These are phyloP conservation scores for Clupea harengus DNA, from an alignment of 2,113 vertebrate genomes.

Conservation along the genomic window DNA sequence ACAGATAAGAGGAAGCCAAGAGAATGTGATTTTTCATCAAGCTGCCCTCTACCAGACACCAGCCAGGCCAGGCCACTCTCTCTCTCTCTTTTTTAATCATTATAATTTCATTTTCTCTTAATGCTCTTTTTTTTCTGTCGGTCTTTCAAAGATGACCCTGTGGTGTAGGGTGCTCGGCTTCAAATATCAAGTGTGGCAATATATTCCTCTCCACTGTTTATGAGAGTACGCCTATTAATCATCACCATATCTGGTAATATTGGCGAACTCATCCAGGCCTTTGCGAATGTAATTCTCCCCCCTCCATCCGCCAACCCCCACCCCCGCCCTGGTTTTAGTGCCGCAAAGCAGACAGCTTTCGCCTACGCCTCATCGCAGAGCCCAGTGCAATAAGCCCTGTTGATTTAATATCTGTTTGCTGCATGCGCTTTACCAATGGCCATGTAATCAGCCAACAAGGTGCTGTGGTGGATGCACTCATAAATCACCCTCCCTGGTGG, in stretches of 20 bases:
- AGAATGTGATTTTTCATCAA: constrained; percentile 45
- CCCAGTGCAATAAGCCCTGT: constrained; percentile 58
- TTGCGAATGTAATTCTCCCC: constrained; percentile 59
- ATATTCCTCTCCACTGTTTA: constrained; percentile 55
- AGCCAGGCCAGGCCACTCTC: constrained; percentile 20
- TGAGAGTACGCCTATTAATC: constrained; percentile 62
- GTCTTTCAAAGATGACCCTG: neutral
- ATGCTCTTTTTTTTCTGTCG: neutral
- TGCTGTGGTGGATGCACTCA: constrained; percentile 50
- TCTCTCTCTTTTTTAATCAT: neutral
- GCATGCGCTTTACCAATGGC: constrained; percentile 59
- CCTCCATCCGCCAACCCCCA: constrained; percentile 45
- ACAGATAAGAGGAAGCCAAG: constrained; percentile 36
- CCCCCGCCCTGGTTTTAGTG: constrained; percentile 49
- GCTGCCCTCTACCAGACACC: neutral
- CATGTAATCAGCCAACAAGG: constrained; percentile 65
- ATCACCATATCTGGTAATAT: constrained; percentile 46
- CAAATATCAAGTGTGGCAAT: constrained; percentile 21
- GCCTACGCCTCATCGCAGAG: constrained; percentile 37
- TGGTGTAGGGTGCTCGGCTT: neutral
- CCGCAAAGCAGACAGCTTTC: constrained; percentile 48
- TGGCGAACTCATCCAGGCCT: constrained; percentile 52
- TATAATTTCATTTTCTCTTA: neutral
- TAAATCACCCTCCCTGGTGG: constrained; percentile 58
- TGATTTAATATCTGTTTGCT: constrained; percentile 69